A percentile compares a stretch with the other conserved stretches of the same genome.
These are phyloP conservation scores for cat (Felis catus) DNA, from an alignment of 2,113 vertebrate species.

Conservation along the genomic window DNA sequence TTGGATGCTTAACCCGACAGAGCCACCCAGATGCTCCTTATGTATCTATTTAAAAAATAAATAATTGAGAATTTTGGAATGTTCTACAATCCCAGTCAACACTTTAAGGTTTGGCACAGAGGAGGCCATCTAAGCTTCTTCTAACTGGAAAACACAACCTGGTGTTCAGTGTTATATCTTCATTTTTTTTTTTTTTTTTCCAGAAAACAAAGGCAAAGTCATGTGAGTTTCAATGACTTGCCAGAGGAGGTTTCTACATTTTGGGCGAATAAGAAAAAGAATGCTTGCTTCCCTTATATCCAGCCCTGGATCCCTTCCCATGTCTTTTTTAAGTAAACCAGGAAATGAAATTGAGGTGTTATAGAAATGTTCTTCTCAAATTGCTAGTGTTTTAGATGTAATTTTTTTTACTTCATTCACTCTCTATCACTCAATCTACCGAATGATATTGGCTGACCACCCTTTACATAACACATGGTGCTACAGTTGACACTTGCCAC, in stretches of 20 bases:
- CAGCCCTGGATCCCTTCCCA: neutral
- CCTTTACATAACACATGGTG: neutral
- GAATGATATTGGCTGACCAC: neutral
- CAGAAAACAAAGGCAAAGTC: neutral
- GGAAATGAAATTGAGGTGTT: neutral
- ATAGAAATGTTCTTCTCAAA: neutral
- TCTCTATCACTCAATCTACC: neutral
- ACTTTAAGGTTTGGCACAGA: neutral
- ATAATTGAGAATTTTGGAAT: neutral
- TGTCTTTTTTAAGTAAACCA: neutral
- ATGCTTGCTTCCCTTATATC: neutral
- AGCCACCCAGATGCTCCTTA: too few relatives aligned
- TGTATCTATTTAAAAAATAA: constrained; percentile 10
- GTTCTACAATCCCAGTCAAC: neutral
- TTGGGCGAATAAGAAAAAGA: neutral
- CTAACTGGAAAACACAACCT: neutral
- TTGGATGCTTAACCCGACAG: too few relatives aligned
- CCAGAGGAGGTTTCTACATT: neutral
- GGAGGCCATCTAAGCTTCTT: neutral
- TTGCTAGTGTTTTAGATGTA: neutral
- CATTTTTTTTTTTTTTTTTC: neutral
- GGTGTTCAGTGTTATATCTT: neutral
- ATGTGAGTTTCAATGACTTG: neutral
- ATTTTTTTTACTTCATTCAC: neutral
- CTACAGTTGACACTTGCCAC: neutral